Evolutionary conservation across 2,888 invertebrate genomes (phyloP), one percentile per base, ranked within the genome.

Genomic region (Microdon myrmicae): DNA sequence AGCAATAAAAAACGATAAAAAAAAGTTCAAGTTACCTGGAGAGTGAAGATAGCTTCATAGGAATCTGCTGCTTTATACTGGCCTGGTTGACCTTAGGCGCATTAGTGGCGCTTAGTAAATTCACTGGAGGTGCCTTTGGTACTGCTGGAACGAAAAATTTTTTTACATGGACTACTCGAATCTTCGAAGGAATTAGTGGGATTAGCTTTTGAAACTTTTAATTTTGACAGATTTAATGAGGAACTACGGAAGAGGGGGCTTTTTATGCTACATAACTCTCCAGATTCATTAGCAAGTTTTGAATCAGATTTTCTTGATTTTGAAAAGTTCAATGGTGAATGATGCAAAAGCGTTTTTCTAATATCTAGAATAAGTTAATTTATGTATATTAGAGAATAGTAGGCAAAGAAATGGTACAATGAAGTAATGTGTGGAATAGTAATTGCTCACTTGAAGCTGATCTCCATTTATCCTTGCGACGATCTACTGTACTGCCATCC

Each of bases 21-120:
- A 14, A 39, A 66, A 51, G 51, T 29, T 47, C 16, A 58, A 68
- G 29, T 68, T 67, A 73, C 73, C 71, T 73, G 32, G 71, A 78
- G 8, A 78, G 81, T 16, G 87, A 86, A n/a, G 93, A 92, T 31
- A 95, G 82, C 76, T 95, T 95, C 68, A 94, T 82, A 0, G 96
- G 96, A 58, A 96, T 81, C 78, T 95, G 94, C 73, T 96, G 96
- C 73, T 92, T 93, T 1, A 94, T 86, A 28, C 70, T 71, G 71
- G 84, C 83, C 48, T 85, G 81, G 51, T 84, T 83, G 4, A 85
- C 84, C 78, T 90, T 90, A 70, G 90, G 87, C 71, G 90, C 89
- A 79, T 91, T 91, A 35, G 87, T 88, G 31, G 91, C 87, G 77
- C 90, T 90, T 56, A 90, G 84, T 59, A 92, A 78, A 79, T 91